A percentile compares a stretch with the other conserved stretches of the same genome.
Conservation (phyloP, 1,140 invertebrate genomes). For the Globodera ellingtonae region DNA sequence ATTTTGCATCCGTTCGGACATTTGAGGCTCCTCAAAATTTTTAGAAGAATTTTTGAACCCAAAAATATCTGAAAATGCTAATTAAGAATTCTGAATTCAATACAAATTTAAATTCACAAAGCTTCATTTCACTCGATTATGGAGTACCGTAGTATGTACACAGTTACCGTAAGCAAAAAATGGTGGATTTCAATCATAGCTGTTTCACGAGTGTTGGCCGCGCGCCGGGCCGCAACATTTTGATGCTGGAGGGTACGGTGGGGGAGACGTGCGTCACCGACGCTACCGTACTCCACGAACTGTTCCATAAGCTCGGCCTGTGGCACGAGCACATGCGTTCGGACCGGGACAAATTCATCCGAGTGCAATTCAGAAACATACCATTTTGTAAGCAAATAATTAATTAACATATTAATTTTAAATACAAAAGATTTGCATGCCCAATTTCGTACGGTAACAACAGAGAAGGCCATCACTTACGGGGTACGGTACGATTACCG, state of each 20-base stretch:
- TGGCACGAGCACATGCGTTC: constrained; percentile 55
- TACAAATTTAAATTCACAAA: too few species aligned
- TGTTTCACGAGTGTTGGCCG: constrained; percentile 43
- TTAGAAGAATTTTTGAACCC: too few species aligned
- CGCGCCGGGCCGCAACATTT: constrained; percentile 28
- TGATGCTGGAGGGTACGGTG: constrained; percentile 43
- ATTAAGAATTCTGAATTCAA: too few species aligned
- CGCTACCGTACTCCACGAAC: constrained; percentile 50
- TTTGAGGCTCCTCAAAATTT: too few species aligned
- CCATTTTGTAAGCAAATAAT: constrained; percentile 24
- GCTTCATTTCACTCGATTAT: too few species aligned
- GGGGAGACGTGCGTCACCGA: constrained; percentile 43
- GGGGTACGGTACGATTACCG: constrained; percentile 57
- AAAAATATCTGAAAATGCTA: too few species aligned
- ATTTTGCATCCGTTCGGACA: too few species aligned
- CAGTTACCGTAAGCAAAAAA: too few species aligned
- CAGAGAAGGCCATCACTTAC: constrained; percentile 52
- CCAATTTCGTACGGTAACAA: constrained; percentile 58
- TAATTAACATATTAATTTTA: too few species aligned
- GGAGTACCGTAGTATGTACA: too few species aligned
- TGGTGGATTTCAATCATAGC: neutral
- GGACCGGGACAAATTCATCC: constrained; percentile 61
- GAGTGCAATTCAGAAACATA: constrained; percentile 61
- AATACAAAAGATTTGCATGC: constrained; percentile 42
- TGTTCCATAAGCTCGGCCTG: constrained; percentile 37